Base-by-base conservation (phyloP, 2,797 vertebrate species). In the Decapterus maruadsi region DNA sequence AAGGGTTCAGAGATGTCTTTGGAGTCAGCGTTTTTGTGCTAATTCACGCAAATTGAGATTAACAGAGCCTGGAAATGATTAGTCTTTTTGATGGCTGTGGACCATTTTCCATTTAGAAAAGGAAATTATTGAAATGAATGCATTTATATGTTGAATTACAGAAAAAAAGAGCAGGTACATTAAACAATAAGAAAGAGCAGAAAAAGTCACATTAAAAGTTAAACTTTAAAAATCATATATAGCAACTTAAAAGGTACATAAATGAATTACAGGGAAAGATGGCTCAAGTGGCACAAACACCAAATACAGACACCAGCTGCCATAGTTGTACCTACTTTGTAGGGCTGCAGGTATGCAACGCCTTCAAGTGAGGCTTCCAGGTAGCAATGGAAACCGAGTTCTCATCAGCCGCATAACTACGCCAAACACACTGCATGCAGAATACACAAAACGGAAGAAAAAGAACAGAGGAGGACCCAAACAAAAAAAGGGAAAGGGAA, bases 321-420 rank as follows among this genome's bases (percentile, higher is more conserved):
- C 90, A 92, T 78, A 90, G 88, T 94, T 96, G 94, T 96, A 99
- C 98, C 96, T 99, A 99, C 98, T 99, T 99, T 94, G 96, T 96
- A 84, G 97, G 98, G 93, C 97, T 98, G 96, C 97, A 99, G 97
- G 96, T 97, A 94, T 98, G 97, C 96, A 99, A 95, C 93, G 97
- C 98, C 96, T 99, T 99, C 96, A 99, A 96, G 95, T 99, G 97
- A 92, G 98, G 97, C 96, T 99, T 99, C 98, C 98, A 99, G 96
- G 98, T 99, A 94, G 98, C 98, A 95, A 99, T 96, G 96, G 98
- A 99, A 96, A 99, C 97, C 85, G 97, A 99, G 95, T 99, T 98
- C 97, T 98, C 98, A 95, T 99, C 98, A 96, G 98, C 98, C 87
- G 98, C 96, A 91, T 99, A 99, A 95, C 98, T 99, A 94, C 97